Evolutionary conservation across 2,797 vertebrate species (phyloP), one percentile per base, ranked within the genome.

Genomic region (Enteromius paludinosus): DNA sequence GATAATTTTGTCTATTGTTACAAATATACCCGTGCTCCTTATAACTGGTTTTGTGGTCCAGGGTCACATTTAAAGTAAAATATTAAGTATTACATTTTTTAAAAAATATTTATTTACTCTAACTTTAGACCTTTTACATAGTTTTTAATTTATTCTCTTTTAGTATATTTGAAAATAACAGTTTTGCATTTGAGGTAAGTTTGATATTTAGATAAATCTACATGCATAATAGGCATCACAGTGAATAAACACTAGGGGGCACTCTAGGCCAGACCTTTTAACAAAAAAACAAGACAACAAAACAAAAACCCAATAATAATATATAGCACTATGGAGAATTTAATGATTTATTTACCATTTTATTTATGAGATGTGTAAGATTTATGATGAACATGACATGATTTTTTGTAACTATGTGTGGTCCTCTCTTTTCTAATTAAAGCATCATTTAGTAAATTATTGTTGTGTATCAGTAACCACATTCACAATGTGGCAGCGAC

Each of bases 161-260:
- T 70, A 47, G 14, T 5, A 70, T 28, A 15, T 70, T 70, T 70
- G 14, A 47, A 47, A 18, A 17, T 62, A 15, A 30, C 15, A 17
- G 28, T 62, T 62, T 64, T 33, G 17, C 6, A 8, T 11, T 20
- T 17, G 38, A 38, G 9, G 20, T n/a, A 33, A 5, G 1, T 3
- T 49, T 49, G 9, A 49, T 33, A 20, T 33, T 12, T 30, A 18
- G 18, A 20, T 28, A 10, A 18, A 0, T 47, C 8, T 30, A 11
- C 18, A 47, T 71, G 30, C 11, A 72, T 59, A 12, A 52, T 52
- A 52, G 20, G 18, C 49, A 20, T 52, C 10, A 30, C 15, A 59
- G 6, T 25, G 9, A 20, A 30, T 12, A 17, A 75, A 75, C 73
- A 41, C 73, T 75, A 75, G 73, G 8, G 59, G 35, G 73, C 73